These are phyloP conservation scores for Chromis chromis DNA, from an alignment of 2,797 vertebrate species.

Conservation along the genomic window DNA sequence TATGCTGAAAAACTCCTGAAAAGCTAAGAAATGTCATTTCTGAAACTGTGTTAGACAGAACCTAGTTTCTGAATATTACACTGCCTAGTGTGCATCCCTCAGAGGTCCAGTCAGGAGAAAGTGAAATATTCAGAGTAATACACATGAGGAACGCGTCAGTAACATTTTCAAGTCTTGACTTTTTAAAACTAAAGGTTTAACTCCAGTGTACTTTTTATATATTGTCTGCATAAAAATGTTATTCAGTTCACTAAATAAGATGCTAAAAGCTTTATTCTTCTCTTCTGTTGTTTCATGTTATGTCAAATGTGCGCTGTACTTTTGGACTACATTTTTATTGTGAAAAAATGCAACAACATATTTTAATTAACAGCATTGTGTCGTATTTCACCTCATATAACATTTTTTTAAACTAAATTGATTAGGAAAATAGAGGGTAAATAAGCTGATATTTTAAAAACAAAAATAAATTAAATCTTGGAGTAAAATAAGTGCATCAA, in stretches of 20 bases:
- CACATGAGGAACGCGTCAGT: slow-evolving; percentile 3
- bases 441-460: background rate
- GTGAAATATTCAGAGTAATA: slow-evolving; percentile 8
- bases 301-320: background rate
- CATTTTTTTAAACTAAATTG: background rate
- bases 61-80: slow-evolving; percentile 42
- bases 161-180: slow-evolving; percentile 1
- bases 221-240: background rate
- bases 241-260: background rate
- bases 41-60: slow-evolving; percentile 54
- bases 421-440: background rate
- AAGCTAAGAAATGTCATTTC: slow-evolving; percentile 70
- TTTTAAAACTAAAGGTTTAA: background rate
- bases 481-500: background rate
- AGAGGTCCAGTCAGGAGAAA: slow-evolving; percentile 21
- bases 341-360: background rate
- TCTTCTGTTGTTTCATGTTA: background rate
- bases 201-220: background rate
- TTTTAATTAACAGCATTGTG: background rate
- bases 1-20: slow-evolving; percentile 68
- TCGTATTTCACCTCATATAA: background rate
- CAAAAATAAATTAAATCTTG: background rate
- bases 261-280: background rate
- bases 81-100: slow-evolving; percentile 21
- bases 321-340: background rate